Conservation (phyloP, 2,888 invertebrate genomes). For the Lasioglossum vierecki region DNA sequence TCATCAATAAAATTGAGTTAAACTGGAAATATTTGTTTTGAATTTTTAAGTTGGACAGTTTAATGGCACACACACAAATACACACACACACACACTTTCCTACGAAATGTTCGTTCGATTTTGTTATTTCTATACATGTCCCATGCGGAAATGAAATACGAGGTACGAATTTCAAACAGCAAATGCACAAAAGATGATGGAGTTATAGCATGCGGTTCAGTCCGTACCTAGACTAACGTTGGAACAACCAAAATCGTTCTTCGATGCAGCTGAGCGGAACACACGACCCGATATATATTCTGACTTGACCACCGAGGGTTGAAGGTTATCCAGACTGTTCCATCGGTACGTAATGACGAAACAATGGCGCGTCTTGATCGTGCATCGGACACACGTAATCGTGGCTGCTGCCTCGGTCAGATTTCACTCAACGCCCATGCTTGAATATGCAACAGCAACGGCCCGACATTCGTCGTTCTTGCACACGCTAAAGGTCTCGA, state of each 20-base stretch:
- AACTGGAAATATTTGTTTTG: no score
- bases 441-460: constrained; percentile 52
- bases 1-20: no score
- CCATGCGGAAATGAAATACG: constrained; percentile 17
- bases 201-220: constrained; percentile 13
- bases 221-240: not conserved
- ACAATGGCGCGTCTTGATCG: constrained; percentile 69
- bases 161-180: constrained; percentile 45
- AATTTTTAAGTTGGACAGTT: no score
- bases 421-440: constrained; percentile 61
- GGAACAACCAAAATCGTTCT: constrained; percentile 57
- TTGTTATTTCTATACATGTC: constrained; percentile 13
- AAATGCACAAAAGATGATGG: constrained; percentile 29
- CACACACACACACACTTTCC: no score
- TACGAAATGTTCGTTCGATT: not conserved
- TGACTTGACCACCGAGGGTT: constrained; percentile 29
- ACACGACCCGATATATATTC: constrained; percentile 52
- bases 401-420: constrained; percentile 50
- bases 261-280: constrained; percentile 38
- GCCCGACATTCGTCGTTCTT: constrained; percentile 41
- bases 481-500: constrained; percentile 50
- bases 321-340: constrained; percentile 54
- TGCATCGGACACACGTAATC: constrained; percentile 64
- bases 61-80: no score
- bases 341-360: constrained; percentile 62